Base-by-base conservation (phyloP, 2,113 vertebrate species). In the Ammodytes marinus region DNA sequence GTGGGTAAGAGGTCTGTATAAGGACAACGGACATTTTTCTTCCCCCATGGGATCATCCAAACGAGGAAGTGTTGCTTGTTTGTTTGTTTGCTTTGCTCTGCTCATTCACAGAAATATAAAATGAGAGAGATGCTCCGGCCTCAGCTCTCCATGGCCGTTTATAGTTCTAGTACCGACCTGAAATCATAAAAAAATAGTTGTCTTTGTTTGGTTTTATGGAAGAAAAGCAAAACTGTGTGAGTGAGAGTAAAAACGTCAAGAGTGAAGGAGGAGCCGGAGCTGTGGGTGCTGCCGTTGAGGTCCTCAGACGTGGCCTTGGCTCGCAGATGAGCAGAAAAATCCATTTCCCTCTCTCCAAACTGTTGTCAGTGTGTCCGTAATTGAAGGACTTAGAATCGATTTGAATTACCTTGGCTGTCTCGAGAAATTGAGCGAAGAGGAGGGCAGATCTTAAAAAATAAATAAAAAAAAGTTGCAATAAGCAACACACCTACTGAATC, bases 341-440 rank as follows among this genome's bases (percentile, higher is more conserved):
- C 88, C 61, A 93, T 95, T 92, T 91, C 70, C 82, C 49, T 85
- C 86, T 83, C 79, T 74, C 77, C 82, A 88, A 89, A 85, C 85
- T 87, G 89, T 86, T 91, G 89, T 88, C 87, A 63, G 73, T 83
- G 73, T 63, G 83, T 89, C 84, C 85, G 88, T 93, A 94, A 94
- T 91, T 92, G 93, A 93, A 92, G 89, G 92, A 90, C 91, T 93
- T 89, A 12, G 80, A 91, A 94, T 95, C 88, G 87, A 93, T 95
- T 88, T 77, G 81, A 94, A 94, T 93, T 90, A 89, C 90, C 92
- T 91, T 66, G 70, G 79, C 84, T 83, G 85, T 89, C 88, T 91
- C 35, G 49, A 86, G 80, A 92, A 92, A 90, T 69, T 88, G 87
- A 89, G 83, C 63, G 55, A 79, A 86, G 72, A 71, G 77, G 64